Evolutionary conservation across 2,888 invertebrate species (phyloP), one percentile per base, ranked within the genome.

Genomic region (Pilophorus perplexus): DNA sequence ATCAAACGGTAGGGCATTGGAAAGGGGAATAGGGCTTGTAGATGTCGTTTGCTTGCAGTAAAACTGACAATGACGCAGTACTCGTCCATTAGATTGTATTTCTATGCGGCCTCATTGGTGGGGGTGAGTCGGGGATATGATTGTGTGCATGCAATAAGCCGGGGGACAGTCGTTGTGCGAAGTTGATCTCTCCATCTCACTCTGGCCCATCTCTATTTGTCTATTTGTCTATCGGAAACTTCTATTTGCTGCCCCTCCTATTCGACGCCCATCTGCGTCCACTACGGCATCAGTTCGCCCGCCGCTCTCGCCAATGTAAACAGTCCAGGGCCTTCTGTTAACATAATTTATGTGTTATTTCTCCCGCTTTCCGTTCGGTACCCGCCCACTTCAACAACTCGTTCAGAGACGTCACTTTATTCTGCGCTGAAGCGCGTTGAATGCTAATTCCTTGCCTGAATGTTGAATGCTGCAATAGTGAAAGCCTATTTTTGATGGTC

Each of bases 291-390:
- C 52, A 18, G 52, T 14, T 25, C 18, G 8, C n/a, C 3, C 52
- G 52, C 52, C 18, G 52, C 52, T 55, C 37, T 38, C 55, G 55
- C 37, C 38, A 37, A 27, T 38, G 55, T 55, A 55, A 55, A 55
- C 55, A 55, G 6, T 28, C 48, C 12, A n/a, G n/a, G n/a, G n/a
- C 42, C n/a, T 59, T 44, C 25, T 44, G 59, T 59, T 59, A 59
- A 44, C 59, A 59, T 59, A 59, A 59, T 59, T 59, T 44, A 59
- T 59, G 59, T 59, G 59, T 59, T 59, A 59, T 59, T 59, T 44
- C 44, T 27, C 59, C 59, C 59, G 40, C 42, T 44, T 38, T 55
- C 55, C 52, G 23, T 16, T 40, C 22, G 8, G 14, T 18, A 14
- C 22, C 44, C 40, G 25, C 18, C 59, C 25, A 59, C 42, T 59